Base-by-base conservation (phyloP, 2,797 vertebrate genomes). In the Selene dorsalis region DNA sequence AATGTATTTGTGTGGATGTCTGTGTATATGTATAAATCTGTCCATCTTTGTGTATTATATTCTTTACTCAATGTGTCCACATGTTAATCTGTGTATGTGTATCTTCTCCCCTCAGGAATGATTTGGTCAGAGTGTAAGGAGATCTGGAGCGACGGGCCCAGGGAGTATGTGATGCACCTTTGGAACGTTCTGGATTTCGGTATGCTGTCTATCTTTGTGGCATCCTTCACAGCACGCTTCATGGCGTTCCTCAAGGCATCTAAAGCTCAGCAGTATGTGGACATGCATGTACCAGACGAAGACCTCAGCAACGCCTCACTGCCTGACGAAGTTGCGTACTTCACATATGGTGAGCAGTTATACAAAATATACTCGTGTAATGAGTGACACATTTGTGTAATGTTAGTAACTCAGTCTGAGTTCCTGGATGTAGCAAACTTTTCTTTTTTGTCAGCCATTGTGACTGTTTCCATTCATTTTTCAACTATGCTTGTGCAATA, bases 121-220 rank as follows among this genome's bases (percentile, higher is more conserved):
- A 98, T 99, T 63, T 99, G 97, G 98, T 98, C 96, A 0, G 98
- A 99, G 85, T 98, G 97, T 90, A 99, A 99, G 91, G 97, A 99
- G 91, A 97, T 99, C 88, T 99, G 98, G 98, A 95, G 89, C 2
- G 97, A 99, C 10, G 98, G 98, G 2, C 97, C 97, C 0, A 94
- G 97, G 0, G 98, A 99, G 83, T 99, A 99, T 0, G 83, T 97
- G 82, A 91, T 98, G 93, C 97, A 99, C 75, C 94, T 99, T 58
- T 99, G 98, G 98, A 99, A 99, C 59, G 95, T 99, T 43, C 91
- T 99, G 89, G 97, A 99, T 74, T 99, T 99, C 0, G 97, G 97
- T 60, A 99, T 99, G 97, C 88, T 99, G 80, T 98, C 97, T 86
- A 98, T 99, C 91, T 99, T 99, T 0, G 96, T 95, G 86, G 98